phyloP scores from a whole-genome alignment of 2,888 invertebrate species.

The Sclerodermus sp. region DNA sequence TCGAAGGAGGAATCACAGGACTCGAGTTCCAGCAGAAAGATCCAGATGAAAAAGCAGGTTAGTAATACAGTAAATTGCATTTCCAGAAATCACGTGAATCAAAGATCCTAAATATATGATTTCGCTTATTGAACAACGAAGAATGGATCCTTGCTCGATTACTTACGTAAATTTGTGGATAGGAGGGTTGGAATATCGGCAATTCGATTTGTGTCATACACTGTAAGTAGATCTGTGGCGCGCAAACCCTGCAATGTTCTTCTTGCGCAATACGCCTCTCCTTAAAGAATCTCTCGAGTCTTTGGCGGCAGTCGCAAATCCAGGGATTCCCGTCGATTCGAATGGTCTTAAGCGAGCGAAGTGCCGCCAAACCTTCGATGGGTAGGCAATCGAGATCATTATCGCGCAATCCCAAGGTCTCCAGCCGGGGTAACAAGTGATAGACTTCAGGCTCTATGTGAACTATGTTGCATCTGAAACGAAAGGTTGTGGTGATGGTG shows the following conservation, averaged over 20 bases:
- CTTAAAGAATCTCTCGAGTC: slow-evolving; percentile 27
- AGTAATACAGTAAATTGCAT: no score
- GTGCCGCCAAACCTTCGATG: slow-evolving; percentile 26
- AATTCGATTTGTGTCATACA: slow-evolving; percentile 38
- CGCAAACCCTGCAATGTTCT: slow-evolving; percentile 13
- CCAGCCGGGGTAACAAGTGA: slow-evolving; percentile 23
- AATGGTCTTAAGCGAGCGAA: slow-evolving; percentile 27
- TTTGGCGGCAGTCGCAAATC: slow-evolving; percentile 37
- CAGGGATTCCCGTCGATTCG: slow-evolving; percentile 42
- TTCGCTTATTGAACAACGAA: no score
- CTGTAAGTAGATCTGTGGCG: slow-evolving; percentile 16
- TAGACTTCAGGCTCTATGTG: slow-evolving; percentile 39
- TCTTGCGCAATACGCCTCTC: slow-evolving; percentile 23
- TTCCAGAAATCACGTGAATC: no score
- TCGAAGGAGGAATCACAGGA: no score
- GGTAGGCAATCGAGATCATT: slow-evolving; percentile 44
- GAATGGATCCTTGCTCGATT: no score
- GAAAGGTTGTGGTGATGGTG: no score
- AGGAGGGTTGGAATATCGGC: slow-evolving; percentile 21
- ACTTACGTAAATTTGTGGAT: no score
- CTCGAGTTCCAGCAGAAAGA: no score
- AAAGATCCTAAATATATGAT: no score
- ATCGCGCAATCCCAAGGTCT: slow-evolving; percentile 36
- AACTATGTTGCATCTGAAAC: slow-evolving; percentile 26
- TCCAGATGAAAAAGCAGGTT: no score